phyloP scores from a whole-genome alignment of 2,888 invertebrate genomes.

The Mythimna loreyi region DNA sequence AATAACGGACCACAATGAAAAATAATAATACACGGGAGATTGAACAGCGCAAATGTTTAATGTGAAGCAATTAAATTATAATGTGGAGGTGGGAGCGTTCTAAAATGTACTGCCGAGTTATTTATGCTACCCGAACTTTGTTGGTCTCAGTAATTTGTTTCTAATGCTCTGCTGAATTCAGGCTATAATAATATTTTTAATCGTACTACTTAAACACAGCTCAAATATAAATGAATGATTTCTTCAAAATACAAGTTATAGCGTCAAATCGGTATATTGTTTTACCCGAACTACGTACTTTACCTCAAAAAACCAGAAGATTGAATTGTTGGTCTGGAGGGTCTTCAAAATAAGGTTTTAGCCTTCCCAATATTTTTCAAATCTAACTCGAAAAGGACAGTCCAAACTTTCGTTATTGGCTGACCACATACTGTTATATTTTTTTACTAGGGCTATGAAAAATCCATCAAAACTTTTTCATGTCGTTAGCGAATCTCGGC shows the following conservation, averaged over 20 bases:
- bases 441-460: slow-evolving; percentile 83
- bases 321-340: slow-evolving; percentile 5
- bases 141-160: slow-evolving; percentile 32
- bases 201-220: neutral
- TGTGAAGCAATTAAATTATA: slow-evolving; percentile 61
- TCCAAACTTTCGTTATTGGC: slow-evolving; percentile 78
- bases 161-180: slow-evolving; percentile 32
- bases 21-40: slow-evolving; percentile 82
- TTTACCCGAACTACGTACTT: neutral
- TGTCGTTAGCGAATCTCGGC: slow-evolving; percentile 82
- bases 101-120: slow-evolving; percentile 38
- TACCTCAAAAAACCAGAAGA: neutral
- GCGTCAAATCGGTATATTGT: slow-evolving; percentile 3
- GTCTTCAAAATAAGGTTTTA: slow-evolving; percentile 32
- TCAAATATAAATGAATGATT: slow-evolving; percentile 2
- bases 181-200: neutral
- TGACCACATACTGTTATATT: slow-evolving; percentile 77
- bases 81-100: slow-evolving; percentile 47
- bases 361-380: slow-evolving; percentile 50
- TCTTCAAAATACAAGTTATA: slow-evolving; percentile 9
- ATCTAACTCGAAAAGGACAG: slow-evolving; percentile 64
- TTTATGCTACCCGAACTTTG: slow-evolving; percentile 21
- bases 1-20: slow-evolving; percentile 85
- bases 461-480: slow-evolving; percentile 85
- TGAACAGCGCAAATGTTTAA: slow-evolving; percentile 76